phyloP scores from a whole-genome alignment of 1,140 invertebrate species.

The Lepidurus apus region DNA sequence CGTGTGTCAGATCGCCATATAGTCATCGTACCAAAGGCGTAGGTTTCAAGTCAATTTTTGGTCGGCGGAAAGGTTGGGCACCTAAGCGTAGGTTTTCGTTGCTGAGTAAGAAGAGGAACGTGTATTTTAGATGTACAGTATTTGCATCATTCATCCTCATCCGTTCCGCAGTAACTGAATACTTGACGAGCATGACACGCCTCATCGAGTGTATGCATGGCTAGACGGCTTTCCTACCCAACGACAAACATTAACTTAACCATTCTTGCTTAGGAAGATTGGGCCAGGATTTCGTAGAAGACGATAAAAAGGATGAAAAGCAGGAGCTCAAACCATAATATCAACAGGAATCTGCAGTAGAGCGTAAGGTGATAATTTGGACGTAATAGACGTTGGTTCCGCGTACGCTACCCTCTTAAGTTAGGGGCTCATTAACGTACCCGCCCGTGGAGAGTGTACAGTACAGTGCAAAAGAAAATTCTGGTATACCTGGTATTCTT shows the following conservation, averaged over 20 bases:
- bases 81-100: background rate
- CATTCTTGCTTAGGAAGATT: background rate
- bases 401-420: background rate
- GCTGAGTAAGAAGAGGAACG: background rate
- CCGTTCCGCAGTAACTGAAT: background rate
- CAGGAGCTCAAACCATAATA: background rate
- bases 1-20: background rate
- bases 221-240: background rate
- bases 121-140: background rate
- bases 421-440: background rate
- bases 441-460: background rate
- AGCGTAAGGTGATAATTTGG: slow-evolving; percentile 15
- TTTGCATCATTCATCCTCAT: background rate
- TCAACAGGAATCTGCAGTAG: background rate
- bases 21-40: background rate
- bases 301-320: background rate
- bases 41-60: background rate
- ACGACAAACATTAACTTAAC: background rate
- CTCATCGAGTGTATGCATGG: background rate
- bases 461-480: too few relatives aligned
- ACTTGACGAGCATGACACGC: slow-evolving; percentile 5
- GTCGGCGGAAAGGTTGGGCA: background rate
- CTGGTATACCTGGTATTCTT: too few relatives aligned
- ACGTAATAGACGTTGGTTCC: background rate
- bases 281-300: background rate